These are phyloP conservation scores for Eremobia ochroleuca DNA, from an alignment of 2,888 invertebrate genomes.

Conservation along the genomic window DNA sequence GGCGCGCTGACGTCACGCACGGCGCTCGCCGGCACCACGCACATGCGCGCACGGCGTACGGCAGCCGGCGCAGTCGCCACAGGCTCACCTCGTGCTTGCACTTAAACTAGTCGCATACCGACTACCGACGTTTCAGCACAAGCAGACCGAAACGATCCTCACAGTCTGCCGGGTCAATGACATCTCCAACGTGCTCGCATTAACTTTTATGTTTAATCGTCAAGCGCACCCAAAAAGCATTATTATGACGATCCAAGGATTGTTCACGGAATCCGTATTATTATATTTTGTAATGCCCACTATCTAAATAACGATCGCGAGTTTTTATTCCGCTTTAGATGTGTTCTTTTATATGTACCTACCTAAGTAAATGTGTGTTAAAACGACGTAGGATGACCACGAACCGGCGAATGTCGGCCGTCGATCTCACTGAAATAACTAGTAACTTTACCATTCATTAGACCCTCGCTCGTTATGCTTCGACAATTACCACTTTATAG, in stretches of 20 bases:
- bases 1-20: constrained; percentile 81
- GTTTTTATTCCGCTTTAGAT: constrained; percentile 38
- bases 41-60: constrained; percentile 42
- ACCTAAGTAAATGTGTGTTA: constrained; percentile 9
- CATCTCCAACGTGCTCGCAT: constrained; percentile 75
- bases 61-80: constrained; percentile 64
- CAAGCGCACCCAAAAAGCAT: constrained; percentile 68
- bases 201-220: constrained; percentile 72
- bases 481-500: constrained; percentile 60
- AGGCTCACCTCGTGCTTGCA: constrained; percentile 73
- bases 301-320: constrained; percentile 35
- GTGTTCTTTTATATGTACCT: constrained; percentile 11
- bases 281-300: constrained; percentile 40
- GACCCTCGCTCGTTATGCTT: constrained; percentile 62
- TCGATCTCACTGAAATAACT: constrained; percentile 25
- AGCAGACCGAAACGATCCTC: constrained; percentile 85
- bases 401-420: constrained; percentile 20
- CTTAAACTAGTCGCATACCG: constrained; percentile 85
- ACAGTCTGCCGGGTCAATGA: constrained; percentile 83
- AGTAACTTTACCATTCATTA: constrained; percentile 63
- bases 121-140: constrained; percentile 84
- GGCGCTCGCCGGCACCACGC: constrained; percentile 38
- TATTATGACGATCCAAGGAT: constrained; percentile 59
- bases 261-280: constrained; percentile 57
- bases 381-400: constrained; percentile 7